A percentile compares a stretch with the other conserved stretches of the same genome.
Conservation (phyloP, 2,888 invertebrate species). For the Orthosia cruda region DNA sequence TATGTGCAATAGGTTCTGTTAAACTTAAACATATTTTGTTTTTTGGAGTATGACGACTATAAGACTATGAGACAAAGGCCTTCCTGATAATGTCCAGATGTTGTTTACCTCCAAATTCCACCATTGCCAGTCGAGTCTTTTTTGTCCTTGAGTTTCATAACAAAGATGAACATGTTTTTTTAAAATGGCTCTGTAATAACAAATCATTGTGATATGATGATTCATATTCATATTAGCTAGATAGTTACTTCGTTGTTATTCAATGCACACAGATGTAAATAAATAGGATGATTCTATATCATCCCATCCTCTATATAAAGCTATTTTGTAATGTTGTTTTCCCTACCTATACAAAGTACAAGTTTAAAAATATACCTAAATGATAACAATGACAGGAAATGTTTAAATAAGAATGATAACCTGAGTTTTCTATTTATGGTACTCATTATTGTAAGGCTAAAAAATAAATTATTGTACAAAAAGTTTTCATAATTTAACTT, state of each 20-base stretch:
- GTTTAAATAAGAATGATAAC: slow-evolving; percentile 1
- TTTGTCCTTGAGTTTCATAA: background rate
- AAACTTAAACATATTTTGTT: too few species aligned
- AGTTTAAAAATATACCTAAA: slow-evolving; percentile 14
- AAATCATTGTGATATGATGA: slow-evolving; percentile 4
- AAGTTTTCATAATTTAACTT: background rate
- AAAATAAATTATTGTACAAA: too few species aligned
- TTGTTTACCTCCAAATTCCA: background rate
- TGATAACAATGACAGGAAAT: slow-evolving; percentile 1
- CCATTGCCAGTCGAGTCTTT: background rate
- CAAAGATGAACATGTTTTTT: background rate
- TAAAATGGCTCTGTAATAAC: background rate
- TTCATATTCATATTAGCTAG: slow-evolving; percentile 21
- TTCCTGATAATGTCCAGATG: too few species aligned
- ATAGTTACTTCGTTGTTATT: slow-evolving; percentile 42
- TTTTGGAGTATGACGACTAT: too few species aligned
- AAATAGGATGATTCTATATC: slow-evolving; percentile 24
- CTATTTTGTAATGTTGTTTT: slow-evolving; percentile 29
- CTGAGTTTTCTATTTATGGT: slow-evolving; percentile 1
- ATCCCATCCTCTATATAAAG: slow-evolving; percentile 12
- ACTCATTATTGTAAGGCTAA: background rate
- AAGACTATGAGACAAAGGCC: too few species aligned
- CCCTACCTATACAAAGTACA: background rate
- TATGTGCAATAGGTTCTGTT: too few species aligned
- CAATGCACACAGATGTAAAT: slow-evolving; percentile 37